Evolutionary conservation across 2,888 invertebrate genomes (phyloP).

Genomic region (Drymonia ruficornis): DNA sequence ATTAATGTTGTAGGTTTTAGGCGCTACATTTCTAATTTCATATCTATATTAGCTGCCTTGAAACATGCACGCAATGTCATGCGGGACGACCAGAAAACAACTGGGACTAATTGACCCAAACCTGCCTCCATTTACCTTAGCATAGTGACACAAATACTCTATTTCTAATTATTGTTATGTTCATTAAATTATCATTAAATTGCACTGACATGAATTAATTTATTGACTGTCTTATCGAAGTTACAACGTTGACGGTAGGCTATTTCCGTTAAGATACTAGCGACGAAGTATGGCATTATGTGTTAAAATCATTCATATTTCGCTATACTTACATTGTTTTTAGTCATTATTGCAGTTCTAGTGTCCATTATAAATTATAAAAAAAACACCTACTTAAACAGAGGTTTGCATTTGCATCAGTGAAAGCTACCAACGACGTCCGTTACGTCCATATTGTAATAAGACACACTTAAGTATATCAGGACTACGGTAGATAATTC

Average conservation of each 20-base stretch:
- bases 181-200: conserved; percentile 35
- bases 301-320: conserved; percentile 6
- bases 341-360: conserved; percentile 17
- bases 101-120: conserved; percentile 31
- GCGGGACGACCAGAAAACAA: conserved; percentile 7
- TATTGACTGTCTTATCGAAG: conserved; percentile 30
- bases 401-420: conserved; percentile 22
- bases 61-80: conserved; percentile 62
- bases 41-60: conserved; percentile 71
- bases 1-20: conserved; percentile 41
- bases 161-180: conserved; percentile 33
- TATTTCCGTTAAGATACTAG: conserved; percentile 29
- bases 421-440: conserved; percentile 29
- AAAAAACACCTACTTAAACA: conserved; percentile 24
- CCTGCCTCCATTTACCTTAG: conserved; percentile 40
- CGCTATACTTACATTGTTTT: background rate
- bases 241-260: conserved; percentile 18
- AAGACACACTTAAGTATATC: conserved; percentile 31
- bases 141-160: conserved; percentile 31
- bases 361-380: conserved; percentile 24
- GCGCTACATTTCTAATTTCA: conserved; percentile 57
- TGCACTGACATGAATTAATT: conserved; percentile 34
- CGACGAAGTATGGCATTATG: conserved; percentile 20
- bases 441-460: conserved; percentile 28
- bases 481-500: conserved; percentile 44